These are phyloP conservation scores for Xiphias gladius DNA, from an alignment of 2,113 vertebrate species.

Conservation along the genomic window DNA sequence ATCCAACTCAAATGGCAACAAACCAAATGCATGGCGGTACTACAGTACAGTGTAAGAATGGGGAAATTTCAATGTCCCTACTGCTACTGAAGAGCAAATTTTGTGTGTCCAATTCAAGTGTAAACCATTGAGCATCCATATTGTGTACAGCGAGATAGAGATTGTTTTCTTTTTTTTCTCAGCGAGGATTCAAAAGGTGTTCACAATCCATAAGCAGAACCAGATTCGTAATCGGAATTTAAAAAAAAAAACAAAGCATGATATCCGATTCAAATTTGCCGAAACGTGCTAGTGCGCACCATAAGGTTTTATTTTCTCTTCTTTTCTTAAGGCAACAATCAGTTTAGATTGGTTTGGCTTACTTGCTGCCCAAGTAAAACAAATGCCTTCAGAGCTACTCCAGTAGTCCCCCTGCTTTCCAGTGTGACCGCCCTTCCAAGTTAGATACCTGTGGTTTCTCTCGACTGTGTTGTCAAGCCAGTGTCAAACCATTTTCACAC, in stretches of 20 bases:
- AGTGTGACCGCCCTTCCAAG: conserved; percentile 38
- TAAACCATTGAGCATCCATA: background rate
- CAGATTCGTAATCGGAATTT: background rate
- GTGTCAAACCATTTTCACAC: conserved; percentile 65
- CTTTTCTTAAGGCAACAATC: background rate
- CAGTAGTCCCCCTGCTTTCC: conserved; percentile 1
- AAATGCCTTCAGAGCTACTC: conserved; percentile 8
- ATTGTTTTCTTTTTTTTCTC: background rate
- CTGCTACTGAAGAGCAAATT: no score
- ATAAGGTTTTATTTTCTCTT: background rate
- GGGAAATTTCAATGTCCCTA: no score
- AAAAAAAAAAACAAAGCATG: background rate
- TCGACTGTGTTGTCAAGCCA: conserved; percentile 58
- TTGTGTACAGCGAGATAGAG: background rate
- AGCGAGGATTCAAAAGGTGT: background rate
- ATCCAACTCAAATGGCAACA: background rate
- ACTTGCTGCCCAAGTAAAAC: conserved; percentile 14
- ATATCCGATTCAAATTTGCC: background rate
- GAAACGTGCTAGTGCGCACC: background rate
- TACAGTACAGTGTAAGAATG: no score
- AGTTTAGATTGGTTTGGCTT: background rate
- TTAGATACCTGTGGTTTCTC: conserved; percentile 62
- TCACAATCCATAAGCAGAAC: background rate
- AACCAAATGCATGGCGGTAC: background rate
- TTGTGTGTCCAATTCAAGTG: no score